Percentiles rank a stretch among this genome's conserved stretches.
Conservation (phyloP, 2,888 invertebrate species). For the Melikaiella ostensackeni region DNA sequence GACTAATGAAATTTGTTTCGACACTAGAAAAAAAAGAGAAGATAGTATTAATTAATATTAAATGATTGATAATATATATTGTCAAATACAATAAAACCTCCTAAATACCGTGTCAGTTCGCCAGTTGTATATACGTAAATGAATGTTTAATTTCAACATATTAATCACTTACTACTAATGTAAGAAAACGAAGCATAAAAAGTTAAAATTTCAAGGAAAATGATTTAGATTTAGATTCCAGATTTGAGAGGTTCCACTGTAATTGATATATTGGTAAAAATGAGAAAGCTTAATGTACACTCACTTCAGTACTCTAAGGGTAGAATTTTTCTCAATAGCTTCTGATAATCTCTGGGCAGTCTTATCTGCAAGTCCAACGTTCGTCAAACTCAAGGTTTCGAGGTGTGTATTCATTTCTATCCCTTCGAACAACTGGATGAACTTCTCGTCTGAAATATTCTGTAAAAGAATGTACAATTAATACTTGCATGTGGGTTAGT, state of each 20-base stretch:
- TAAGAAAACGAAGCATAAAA: no score
- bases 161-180: no score
- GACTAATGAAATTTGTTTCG: conserved; percentile 98
- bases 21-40: conserved; percentile 79
- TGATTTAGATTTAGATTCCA: background rate
- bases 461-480: conserved; percentile 75
- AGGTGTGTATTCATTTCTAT: conserved; percentile 94
- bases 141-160: no score
- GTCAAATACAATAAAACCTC: background rate
- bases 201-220: no score
- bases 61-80: background rate
- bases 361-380: conserved; percentile 95
- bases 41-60: conserved; percentile 26
- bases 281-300: conserved; percentile 50
- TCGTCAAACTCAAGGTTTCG: conserved; percentile 94
- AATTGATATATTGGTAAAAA: conserved; percentile 13
- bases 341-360: conserved; percentile 90
- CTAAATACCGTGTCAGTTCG: no score
- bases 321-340: conserved; percentile 88
- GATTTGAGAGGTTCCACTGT: background rate
- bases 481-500: no score
- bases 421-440: conserved; percentile 92
- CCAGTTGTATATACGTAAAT: no score
- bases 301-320: conserved; percentile 88
- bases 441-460: conserved; percentile 98